A percentile compares a stretch with the other conserved stretches of the same genome.
Evolutionary conservation across 2,113 vertebrate species (phyloP).

Genomic region (Oreochromis aureus): DNA sequence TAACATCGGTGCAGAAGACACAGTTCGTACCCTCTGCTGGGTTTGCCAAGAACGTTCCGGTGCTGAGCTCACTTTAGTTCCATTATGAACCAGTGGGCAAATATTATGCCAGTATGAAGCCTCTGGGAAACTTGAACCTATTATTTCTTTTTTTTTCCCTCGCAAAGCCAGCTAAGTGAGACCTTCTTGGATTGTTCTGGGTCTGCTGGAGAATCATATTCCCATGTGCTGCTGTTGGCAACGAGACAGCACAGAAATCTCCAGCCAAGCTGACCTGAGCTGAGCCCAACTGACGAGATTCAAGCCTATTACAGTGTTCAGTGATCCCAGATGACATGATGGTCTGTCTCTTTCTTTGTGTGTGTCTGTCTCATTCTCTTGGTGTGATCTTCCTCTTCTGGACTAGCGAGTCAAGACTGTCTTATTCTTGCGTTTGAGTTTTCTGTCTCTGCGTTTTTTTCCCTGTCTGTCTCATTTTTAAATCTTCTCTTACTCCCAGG

Average conservation of each 20-base stretch:
- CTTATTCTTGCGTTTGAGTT: not conserved
- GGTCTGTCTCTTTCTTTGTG: not conserved
- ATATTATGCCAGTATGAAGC: conserved; percentile 30
- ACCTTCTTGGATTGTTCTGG: conserved; percentile 40
- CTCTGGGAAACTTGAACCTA: conserved; percentile 25
- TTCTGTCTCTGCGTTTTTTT: not conserved
- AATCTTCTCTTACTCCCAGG: not conserved
- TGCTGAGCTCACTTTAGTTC: conserved; percentile 11
- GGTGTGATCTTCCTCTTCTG: conserved; percentile 1
- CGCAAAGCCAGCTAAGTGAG: conserved; percentile 36
- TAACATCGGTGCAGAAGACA: not conserved
- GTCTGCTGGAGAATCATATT: conserved; percentile 31
- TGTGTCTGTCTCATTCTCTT: not conserved
- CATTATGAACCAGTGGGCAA: conserved; percentile 33
- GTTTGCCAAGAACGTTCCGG: conserved; percentile 10
- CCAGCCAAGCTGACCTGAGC: conserved; percentile 32
- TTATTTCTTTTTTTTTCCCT: conserved; percentile 2
- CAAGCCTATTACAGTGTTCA: conserved; percentile 65
- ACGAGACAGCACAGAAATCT: conserved; percentile 24
- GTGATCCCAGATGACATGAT: conserved; percentile 61
- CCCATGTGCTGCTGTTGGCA: conserved; percentile 50
- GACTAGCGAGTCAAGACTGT: not conserved
- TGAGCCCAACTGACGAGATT: conserved; percentile 39
- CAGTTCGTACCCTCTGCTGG: not conserved
- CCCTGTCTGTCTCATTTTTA: not conserved